Evolutionary conservation across 2,797 vertebrate species (phyloP).

Genomic region (Leptatherina wallacei): DNA sequence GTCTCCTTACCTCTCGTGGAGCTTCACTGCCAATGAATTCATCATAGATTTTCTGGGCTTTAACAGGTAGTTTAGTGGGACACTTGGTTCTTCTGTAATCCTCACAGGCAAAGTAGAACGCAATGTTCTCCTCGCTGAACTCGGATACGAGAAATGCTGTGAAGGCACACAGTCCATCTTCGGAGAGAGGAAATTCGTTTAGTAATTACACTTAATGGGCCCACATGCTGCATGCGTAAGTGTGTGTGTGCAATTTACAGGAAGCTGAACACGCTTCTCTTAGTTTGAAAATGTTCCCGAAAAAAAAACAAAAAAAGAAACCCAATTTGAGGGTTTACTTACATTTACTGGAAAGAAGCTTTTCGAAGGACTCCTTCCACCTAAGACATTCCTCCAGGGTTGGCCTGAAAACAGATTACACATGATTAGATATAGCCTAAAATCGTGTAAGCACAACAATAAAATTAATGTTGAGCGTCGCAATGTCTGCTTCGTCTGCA

Average conservation of each 20-base stretch:
- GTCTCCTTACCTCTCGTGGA: constrained; percentile 90
- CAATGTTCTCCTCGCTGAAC: constrained; percentile 97
- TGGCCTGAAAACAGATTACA: constrained; percentile 78
- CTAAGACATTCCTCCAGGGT: constrained; percentile 89
- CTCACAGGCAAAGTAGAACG: constrained; percentile 96
- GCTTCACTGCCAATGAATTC: constrained; percentile 94
- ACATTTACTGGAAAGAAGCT: constrained; percentile 94
- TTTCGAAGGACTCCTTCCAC: constrained; percentile 93
- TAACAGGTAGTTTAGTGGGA: constrained; percentile 83
- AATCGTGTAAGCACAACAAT: not conserved
- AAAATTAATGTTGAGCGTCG: not conserved
- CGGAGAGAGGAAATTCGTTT: constrained; percentile 42
- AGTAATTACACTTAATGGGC: not conserved
- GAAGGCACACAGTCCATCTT: constrained; percentile 95
- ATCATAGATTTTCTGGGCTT: constrained; percentile 93
- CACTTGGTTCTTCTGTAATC: constrained; percentile 92
- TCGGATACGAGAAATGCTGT: constrained; percentile 93
- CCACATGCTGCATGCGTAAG: not conserved
- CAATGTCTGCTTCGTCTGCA: not conserved
- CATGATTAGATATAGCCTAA: constrained; percentile 21
- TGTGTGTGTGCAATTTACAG: not conserved
- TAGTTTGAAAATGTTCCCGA: not conserved
- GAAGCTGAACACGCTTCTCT: not conserved
- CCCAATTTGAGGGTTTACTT: constrained; percentile 69
- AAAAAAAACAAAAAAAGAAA: no score